Base-by-base conservation (phyloP, 2,797 vertebrate species). In the Bradypus variegatus region DNA sequence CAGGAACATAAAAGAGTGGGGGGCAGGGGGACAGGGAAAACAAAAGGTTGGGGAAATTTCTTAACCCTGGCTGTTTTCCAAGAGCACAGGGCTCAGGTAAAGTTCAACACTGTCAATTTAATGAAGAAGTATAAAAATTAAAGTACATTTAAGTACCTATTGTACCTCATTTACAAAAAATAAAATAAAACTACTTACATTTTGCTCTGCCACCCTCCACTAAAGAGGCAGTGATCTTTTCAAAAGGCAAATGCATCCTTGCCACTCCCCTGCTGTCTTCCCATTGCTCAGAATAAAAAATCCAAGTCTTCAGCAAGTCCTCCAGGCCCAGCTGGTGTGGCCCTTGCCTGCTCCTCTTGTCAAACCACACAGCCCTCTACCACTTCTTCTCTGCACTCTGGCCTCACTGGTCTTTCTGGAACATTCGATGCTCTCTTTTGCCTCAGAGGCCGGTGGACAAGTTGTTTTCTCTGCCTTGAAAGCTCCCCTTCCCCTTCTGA, bases 341-440 rank as follows among this genome's bases (percentile, higher is more conserved):
- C 18, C 27, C 12, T 3, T 15, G 25, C 29, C 19, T 23, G 21
- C 55, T 8, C 31, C 73, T 80, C 67, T 16, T 6, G 45, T 38
- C 76, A 81, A 65, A 23, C 13, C 25, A 50, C 86, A 31, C 45
- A 58, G 67, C 38, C 45, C n/a, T 41, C 10, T 77, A 3, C 25
- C 33, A 23, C 33, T 70, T 21, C 33, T 70, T 21, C 38, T 8
- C 5, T 38, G 29, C 45, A 50, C 14, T 38, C 41, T 36, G 88
- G 69, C 29, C 27, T 76, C 33, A 10, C 9, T 92, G 83, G 83
- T 88, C 33, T 82, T 94, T 92, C 87, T 93, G 14, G 75, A 88
- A 85, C 67, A 55, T 33, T 85, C 38, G 45, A 60, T 18, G 10
- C 36, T 77, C 36, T 70, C 36, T 86, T 55, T 90, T 87, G 87